Evolutionary conservation across 2,888 invertebrate genomes (phyloP).

Genomic region (Drosophila paranaensis): DNA sequence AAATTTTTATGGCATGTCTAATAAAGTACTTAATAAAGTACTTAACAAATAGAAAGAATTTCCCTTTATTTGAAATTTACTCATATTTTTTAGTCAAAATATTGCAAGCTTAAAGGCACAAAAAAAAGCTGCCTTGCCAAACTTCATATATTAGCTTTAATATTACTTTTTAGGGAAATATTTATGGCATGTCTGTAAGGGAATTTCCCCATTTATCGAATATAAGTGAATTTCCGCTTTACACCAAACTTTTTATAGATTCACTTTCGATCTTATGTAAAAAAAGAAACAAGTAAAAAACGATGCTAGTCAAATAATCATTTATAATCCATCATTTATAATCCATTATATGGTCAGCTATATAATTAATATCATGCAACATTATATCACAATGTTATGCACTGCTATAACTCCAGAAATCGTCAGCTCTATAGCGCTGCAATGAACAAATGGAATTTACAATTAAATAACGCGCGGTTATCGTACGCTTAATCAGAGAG

Average conservation of each 20-base stretch:
- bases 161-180: background rate
- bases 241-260: background rate
- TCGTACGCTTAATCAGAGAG: conserved; percentile 49
- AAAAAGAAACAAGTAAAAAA: background rate
- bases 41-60: background rate
- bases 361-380: conserved; percentile 4
- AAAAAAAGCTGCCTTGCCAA: no score
- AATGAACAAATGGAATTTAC: conserved; percentile 5
- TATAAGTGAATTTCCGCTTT: background rate
- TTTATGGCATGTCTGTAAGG: background rate
- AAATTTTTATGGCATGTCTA: background rate
- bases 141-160: background rate
- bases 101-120: background rate
- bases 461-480: conserved; percentile 35
- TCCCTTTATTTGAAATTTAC: background rate
- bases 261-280: background rate
- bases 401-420: conserved; percentile 4
- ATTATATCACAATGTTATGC: conserved; percentile 1
- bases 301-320: background rate
- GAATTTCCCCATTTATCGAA: background rate
- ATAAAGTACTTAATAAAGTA: background rate
- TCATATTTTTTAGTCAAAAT: background rate
- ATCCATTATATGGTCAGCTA: no score
- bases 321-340: no score
- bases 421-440: conserved; percentile 1